Conservation (phyloP, 2,888 invertebrate genomes). For the Drosophila austrosaltans region DNA sequence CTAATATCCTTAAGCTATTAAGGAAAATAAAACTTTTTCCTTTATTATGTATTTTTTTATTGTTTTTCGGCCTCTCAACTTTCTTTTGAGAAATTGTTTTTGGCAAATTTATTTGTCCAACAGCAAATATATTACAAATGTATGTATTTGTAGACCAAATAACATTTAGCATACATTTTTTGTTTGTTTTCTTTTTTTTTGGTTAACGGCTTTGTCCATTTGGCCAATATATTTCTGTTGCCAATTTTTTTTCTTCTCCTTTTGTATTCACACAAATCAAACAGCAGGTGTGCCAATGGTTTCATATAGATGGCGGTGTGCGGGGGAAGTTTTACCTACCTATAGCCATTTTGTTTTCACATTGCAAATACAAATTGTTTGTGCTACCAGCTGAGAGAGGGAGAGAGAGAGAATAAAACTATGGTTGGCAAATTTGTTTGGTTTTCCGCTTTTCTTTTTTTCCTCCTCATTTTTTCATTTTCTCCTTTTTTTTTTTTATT, state of each 20-base stretch:
- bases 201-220: constrained; percentile 42
- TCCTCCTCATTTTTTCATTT: constrained; percentile 25
- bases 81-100: constrained; percentile 7
- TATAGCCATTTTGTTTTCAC: constrained; percentile 72
- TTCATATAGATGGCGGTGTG: too few relatives aligned
- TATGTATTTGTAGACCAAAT: constrained; percentile 21
- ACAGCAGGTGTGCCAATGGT: constrained; percentile 66
- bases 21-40: neutral
- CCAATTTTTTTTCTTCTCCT: constrained; percentile 5
- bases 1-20: neutral
- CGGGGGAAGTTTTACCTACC: constrained; percentile 21
- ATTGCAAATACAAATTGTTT: constrained; percentile 72
- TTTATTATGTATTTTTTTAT: constrained; percentile 9
- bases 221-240: constrained; percentile 28
- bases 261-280: constrained; percentile 65
- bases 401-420: constrained; percentile 13
- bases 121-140: constrained; percentile 22
- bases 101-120: neutral
- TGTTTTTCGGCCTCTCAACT: constrained; percentile 5
- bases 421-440: constrained; percentile 26
- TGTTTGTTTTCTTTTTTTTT: constrained; percentile 35
- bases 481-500: constrained; percentile 1
- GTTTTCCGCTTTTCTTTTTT: constrained; percentile 15
- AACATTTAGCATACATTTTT: constrained; percentile 32
- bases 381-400: constrained; percentile 27